Percentiles rank a stretch among this genome's conserved stretches.
phyloP scores from a whole-genome alignment of 2,113 vertebrate genomes.

The Plotosus lineatus region DNA sequence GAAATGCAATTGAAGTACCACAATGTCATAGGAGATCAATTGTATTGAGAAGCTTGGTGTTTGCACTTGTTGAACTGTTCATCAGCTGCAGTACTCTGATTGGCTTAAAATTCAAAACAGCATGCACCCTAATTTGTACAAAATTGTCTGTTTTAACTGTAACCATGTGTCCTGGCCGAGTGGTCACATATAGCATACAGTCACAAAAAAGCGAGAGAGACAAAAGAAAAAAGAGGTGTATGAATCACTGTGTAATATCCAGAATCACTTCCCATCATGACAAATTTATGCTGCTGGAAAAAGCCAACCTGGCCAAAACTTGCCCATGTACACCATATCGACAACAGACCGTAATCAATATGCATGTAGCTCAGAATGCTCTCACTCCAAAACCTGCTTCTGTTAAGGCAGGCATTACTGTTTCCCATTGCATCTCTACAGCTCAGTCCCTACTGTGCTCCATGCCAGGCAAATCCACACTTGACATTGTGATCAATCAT shows the following conservation, averaged over 20 bases:
- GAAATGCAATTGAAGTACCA: slow-evolving; percentile 26
- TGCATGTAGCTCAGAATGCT: neutral
- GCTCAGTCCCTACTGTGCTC: neutral
- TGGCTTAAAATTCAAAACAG: neutral
- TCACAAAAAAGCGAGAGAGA: neutral
- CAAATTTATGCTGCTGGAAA: slow-evolving; percentile 31
- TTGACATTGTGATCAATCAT: slow-evolving; percentile 48
- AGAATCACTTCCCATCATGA: slow-evolving; percentile 24
- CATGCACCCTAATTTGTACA: slow-evolving; percentile 9
- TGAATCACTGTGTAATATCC: neutral
- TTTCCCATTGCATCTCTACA: neutral
- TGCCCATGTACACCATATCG: slow-evolving; percentile 10
- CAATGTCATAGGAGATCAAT: slow-evolving; percentile 26
- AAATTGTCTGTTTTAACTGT: neutral
- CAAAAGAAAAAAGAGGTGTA: neutral
- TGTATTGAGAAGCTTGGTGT: slow-evolving; percentile 8
- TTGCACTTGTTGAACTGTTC: neutral
- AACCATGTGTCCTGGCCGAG: neutral
- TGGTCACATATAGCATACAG: neutral
- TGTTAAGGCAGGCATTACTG: slow-evolving; percentile 9
- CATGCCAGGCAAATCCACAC: slow-evolving; percentile 25
- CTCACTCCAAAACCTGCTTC: neutral
- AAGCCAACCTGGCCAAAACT: neutral
- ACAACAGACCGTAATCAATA: slow-evolving; percentile 30
- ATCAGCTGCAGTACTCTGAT: neutral